A percentile compares a stretch with the other conserved stretches of the same genome.
phyloP scores from a whole-genome alignment of 2,113 vertebrate species.

The Hystrix brachyura region DNA sequence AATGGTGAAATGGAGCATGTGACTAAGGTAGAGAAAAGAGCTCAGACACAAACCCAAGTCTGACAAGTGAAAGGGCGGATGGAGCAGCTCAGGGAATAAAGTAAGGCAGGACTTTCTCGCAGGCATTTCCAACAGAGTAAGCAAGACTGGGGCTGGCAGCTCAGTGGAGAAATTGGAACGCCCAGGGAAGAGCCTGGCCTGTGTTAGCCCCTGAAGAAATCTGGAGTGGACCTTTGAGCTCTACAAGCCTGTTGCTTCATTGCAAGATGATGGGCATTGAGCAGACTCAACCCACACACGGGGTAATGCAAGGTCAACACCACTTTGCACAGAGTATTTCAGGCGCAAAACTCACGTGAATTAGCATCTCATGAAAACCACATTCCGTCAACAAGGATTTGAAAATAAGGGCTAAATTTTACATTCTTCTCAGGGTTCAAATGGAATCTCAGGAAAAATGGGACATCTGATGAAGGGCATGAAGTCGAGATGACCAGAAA shows the following conservation, averaged over 20 bases:
- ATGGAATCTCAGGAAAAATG: not conserved
- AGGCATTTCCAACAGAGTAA: not conserved
- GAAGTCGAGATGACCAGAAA: not conserved
- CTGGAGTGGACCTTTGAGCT: not conserved
- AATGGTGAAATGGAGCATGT: not conserved
- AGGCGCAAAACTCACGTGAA: not conserved
- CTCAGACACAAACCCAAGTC: not conserved
- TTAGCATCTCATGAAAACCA: not conserved
- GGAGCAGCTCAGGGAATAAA: not conserved
- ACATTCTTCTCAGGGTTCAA: not conserved
- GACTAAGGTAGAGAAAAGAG: not conserved
- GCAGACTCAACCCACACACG: not conserved
- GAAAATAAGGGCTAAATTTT: slow-evolving; percentile 2
- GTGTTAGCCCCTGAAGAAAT: not conserved
- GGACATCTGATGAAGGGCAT: not conserved
- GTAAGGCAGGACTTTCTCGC: not conserved
- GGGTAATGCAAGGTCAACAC: not conserved
- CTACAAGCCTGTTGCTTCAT: not conserved
- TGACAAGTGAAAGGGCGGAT: not conserved
- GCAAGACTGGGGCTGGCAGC: not conserved
- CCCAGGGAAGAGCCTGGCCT: not conserved
- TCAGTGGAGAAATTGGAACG: not conserved
- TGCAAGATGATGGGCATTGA: not conserved
- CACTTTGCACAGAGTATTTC: fast-evolving
- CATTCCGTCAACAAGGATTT: not conserved